Percentiles rank a stretch among this genome's conserved stretches.
phyloP scores from a whole-genome alignment of 2,888 invertebrate genomes.

The Glaucopsyche alexis region DNA sequence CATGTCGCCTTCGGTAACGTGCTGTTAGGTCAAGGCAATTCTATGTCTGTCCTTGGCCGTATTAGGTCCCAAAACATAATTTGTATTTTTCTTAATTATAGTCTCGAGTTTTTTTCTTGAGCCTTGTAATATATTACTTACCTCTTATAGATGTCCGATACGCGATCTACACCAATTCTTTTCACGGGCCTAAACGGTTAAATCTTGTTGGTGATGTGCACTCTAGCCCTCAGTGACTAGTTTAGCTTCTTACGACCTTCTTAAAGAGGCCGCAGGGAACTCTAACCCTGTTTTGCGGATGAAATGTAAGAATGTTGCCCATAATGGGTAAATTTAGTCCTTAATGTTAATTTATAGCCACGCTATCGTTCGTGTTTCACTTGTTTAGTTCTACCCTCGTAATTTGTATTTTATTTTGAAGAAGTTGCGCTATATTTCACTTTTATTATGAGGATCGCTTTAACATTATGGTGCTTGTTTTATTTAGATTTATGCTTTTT shows the following conservation, averaged over 20 bases:
- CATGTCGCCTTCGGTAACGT: no score
- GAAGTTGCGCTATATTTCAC: not conserved
- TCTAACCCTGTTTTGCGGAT: not conserved
- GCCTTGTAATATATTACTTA: not conserved
- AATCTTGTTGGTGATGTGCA: not conserved
- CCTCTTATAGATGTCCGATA: not conserved
- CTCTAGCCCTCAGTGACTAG: not conserved
- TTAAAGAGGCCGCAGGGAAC: not conserved
- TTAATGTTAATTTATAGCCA: not conserved
- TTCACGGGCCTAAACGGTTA: not conserved
- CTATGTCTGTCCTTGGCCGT: no score
- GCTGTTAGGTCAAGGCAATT: no score
- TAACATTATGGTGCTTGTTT: not conserved
- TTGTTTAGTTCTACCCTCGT: not conserved
- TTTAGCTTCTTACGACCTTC: not conserved
- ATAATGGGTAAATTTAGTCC: not conserved
- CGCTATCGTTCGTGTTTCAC: not conserved
- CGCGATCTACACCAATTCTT: not conserved
- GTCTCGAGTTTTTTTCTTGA: not conserved
- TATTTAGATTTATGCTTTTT: constrained; percentile 7
- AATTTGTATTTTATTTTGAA: not conserved
- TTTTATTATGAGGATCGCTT: not conserved
- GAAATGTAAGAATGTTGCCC: not conserved
- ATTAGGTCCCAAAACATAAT: no score
- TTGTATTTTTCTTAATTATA: no score